Conservation (phyloP, 2,113 vertebrate species). For the Furnarius figulus region DNA sequence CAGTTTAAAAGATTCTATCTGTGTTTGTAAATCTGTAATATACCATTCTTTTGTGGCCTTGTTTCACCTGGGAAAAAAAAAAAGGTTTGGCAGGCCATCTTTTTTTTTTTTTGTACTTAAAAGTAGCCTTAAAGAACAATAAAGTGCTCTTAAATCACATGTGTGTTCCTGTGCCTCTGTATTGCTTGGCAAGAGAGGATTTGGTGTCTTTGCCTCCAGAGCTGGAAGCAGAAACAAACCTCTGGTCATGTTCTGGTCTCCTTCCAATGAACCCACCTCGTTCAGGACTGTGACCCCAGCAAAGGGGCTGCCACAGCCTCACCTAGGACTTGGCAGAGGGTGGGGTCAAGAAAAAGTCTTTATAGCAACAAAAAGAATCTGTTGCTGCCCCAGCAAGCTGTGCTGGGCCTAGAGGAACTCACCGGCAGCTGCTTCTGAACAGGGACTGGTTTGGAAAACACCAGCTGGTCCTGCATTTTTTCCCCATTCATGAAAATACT, state of each 20-base stretch:
- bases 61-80: constrained; percentile 84
- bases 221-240: neutral
- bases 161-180: neutral
- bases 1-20: constrained; percentile 71
- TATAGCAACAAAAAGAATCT: neutral
- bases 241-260: neutral
- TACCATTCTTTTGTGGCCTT: constrained; percentile 89
- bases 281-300: rapidly evolving
- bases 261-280: neutral
- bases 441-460: neutral
- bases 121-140: constrained; percentile 99
- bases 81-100: constrained; percentile 99
- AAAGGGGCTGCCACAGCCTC: rapidly evolving
- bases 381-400: neutral
- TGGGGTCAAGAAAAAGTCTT: neutral
- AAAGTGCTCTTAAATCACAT: constrained; percentile 99
- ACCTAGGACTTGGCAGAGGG: no score
- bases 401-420: neutral
- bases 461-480: neutral
- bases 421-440: neutral
- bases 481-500: neutral
- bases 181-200: neutral
- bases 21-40: constrained; percentile 91
- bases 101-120: constrained; percentile 98
- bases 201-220: rapidly evolving